Base-by-base conservation (phyloP, 1,140 invertebrate genomes). In the Oppia nitens region DNA sequence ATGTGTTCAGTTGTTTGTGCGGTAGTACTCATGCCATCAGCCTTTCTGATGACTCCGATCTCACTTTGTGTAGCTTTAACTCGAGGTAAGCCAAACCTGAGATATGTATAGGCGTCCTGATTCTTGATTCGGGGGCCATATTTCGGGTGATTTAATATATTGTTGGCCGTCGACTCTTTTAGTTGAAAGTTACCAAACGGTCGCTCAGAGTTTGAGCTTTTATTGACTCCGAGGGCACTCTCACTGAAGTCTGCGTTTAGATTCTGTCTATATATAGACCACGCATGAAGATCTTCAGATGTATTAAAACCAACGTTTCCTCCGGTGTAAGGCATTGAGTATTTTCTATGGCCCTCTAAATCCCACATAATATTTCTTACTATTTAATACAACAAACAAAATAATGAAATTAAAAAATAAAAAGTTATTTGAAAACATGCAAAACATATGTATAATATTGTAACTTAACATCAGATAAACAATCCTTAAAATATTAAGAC, bases 201-300 rank as follows among this genome's bases (percentile, higher is more conserved):
- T 17, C 59, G 55, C 26, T 64, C 63, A 0, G 58, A 56, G 28
- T 64, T 62, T 23, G 59, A 52, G 21, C 61, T 59, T 25, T 57
- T 57, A 24, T 65, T 62, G 4, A 50, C 53, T 26, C 88, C 88
- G 21, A 93, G 74, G 0, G 89, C 90, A 45, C 86, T 90, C 69
- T 93, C 89, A 52, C 88, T 91, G 69, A 93, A 92, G 71, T 93
- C 89, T 0, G 87, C 91, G 72, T 93, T 94, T 28, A 93, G 74
- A 71, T 94, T 94, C 80, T 94, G 90, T 66, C 89, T 82, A 74
- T 92, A 94, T 68, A 94, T 92, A 54, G 87, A 90, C 90, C 90
- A 94, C 51, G 89, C 89, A 71, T 94, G 89, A 55, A 93, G 76
- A 72, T 94, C 88, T 68, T 92, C 88, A 26, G 84, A 86, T 1